Percentiles rank a stretch among this genome's conserved stretches.
Evolutionary conservation across 2,797 vertebrate genomes (phyloP).

Genomic region (Xenops minutus): DNA sequence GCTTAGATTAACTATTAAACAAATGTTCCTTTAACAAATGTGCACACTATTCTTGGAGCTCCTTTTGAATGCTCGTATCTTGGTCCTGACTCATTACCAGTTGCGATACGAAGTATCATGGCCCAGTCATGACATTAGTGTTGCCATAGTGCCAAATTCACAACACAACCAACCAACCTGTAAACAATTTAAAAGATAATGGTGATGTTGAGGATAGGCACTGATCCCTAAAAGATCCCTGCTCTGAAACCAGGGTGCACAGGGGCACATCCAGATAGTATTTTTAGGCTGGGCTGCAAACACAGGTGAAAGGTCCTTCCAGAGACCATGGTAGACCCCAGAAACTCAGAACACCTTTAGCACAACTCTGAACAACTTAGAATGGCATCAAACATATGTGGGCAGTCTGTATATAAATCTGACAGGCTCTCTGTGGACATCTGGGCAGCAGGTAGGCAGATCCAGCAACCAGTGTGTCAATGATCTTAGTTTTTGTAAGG

Average conservation of each 20-base stretch:
- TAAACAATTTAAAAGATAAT: background rate
- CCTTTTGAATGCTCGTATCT: background rate
- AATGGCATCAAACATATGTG: background rate
- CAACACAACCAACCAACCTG: background rate
- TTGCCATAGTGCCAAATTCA: background rate
- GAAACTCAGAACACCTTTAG: background rate
- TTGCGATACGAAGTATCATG: background rate
- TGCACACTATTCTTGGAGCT: background rate
- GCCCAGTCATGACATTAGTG: background rate
- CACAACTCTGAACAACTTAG: background rate
- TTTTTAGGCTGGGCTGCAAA: background rate
- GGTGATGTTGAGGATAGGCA: background rate
- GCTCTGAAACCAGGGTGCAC: background rate
- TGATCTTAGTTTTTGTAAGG: background rate
- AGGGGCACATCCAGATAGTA: background rate
- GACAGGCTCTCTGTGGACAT: background rate
- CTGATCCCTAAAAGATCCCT: background rate
- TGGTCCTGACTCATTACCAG: background rate
- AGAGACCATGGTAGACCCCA: background rate
- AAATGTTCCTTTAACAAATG: background rate
- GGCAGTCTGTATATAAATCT: background rate
- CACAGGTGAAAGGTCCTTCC: background rate
- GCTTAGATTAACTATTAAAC: background rate
- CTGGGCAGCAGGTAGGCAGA: background rate
- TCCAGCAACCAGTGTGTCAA: background rate